Conservation (phyloP, 2,113 vertebrate species). For the Gallinago jamesoni region DNA sequence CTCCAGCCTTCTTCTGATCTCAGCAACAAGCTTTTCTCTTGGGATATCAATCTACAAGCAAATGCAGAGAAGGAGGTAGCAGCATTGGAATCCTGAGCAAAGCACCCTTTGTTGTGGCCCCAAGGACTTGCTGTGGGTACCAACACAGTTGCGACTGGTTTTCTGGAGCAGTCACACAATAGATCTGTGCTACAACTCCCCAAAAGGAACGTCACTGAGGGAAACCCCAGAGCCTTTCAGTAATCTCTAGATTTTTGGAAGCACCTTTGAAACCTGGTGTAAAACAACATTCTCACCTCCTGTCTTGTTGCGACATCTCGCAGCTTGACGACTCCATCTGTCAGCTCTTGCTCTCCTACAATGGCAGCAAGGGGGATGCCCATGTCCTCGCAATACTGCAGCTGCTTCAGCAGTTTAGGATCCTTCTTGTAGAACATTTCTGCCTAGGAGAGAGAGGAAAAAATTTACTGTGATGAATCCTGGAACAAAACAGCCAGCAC, state of each 20-base stretch:
- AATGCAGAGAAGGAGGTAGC: not conserved
- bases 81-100: not conserved
- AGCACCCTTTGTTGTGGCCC: rapidly evolving
- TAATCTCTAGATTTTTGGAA: not conserved
- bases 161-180: not conserved
- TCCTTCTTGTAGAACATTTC: conserved; percentile 93
- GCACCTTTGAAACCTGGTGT: not conserved
- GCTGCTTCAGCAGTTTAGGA: conserved; percentile 91
- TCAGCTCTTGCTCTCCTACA: conserved; percentile 90
- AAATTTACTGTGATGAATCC: not conserved
- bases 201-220: rapidly evolving
- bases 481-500: not conserved
- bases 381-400: conserved; percentile 89
- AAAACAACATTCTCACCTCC: conserved; percentile 78
- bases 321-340: conserved; percentile 86
- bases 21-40: conserved; percentile 76
- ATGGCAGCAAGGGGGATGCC: conserved; percentile 92
- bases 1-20: conserved; percentile 74
- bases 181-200: not conserved
- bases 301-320: conserved; percentile 83
- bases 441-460: conserved; percentile 72
- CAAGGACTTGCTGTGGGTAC: not conserved
- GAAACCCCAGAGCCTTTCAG: not conserved
- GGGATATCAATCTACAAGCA: conserved; percentile 77
- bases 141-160: not conserved